Base-by-base conservation (phyloP, 2,113 vertebrate genomes). In the Thunnus thynnus region DNA sequence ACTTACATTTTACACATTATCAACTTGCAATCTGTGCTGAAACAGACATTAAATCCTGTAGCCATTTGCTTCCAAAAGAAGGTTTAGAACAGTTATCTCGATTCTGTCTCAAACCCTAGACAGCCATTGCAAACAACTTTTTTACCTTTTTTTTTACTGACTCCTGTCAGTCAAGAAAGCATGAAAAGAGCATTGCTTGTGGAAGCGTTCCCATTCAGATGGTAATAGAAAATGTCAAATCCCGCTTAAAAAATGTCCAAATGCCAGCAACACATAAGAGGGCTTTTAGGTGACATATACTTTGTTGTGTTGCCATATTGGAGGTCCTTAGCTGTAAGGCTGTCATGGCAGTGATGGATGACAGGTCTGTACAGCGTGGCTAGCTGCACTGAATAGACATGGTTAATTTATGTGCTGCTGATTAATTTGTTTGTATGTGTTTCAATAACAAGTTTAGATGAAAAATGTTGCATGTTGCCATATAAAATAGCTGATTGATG, bases 151-250 rank as follows among this genome's bases (percentile, higher is more conserved):
- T 64, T 20, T 27, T 27, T 16, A 61, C 58, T 44, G 47, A 50
- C 62, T 78, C 50, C 30, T 72, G 7, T 68, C 57, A 68, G 44
- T 72, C 63, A 56, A 7, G 46, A 6, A 66, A 2, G 4, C 72
- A 50, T 20, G 17, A n/a, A 51, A 30, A 55, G 52, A 44, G 51
- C 47, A 46, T 46, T 18, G 56, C 72, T 67, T 52, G 61, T 46
- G 44, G 65, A 60, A 69, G 60, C 46, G 16, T 22, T 22, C 13
- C 36, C 44, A 83, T 86, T 74, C 73, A 78, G 61, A 84, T 75
- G 80, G 32, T 67, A 80, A 84, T 72, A 48, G 46, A 16, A 82
- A 80, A 86, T 84, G 82, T 82, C 75, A 89, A 82, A 85, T 76
- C 54, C 75, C 63, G n/a, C 75, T 79, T 50, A 72, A 78, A 80